These are phyloP conservation scores for Labrus mixtus DNA, from an alignment of 2,113 vertebrate genomes.

Conservation along the genomic window DNA sequence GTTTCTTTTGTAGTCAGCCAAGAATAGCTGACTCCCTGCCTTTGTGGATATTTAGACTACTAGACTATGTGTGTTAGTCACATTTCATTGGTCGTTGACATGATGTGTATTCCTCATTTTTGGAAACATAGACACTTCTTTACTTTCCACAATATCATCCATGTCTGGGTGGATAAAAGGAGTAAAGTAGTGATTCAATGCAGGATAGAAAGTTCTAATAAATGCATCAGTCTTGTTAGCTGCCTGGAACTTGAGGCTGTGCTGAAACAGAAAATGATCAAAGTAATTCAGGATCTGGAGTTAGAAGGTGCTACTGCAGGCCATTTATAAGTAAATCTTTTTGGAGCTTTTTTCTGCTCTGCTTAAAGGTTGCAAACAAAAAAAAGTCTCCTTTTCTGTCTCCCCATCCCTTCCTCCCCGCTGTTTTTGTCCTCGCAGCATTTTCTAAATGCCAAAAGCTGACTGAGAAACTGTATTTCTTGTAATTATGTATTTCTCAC, in stretches of 20 bases:
- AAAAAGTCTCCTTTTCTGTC: not conserved
- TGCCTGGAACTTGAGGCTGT: constrained; percentile 3
- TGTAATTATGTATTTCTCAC: not conserved
- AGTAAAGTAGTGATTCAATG: too few relatives aligned
- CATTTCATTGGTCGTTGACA: too few relatives aligned
- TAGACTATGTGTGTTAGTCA: too few relatives aligned
- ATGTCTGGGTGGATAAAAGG: too few relatives aligned
- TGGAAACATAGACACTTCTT: too few relatives aligned
- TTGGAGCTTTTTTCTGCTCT: not conserved
- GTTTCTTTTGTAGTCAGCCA: too few relatives aligned
- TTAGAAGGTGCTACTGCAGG: not conserved
- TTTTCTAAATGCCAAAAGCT: constrained; percentile 4
- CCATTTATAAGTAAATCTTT: not conserved
- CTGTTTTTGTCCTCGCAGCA: not conserved
- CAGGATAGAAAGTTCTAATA: constrained; percentile 7
- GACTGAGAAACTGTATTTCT: not conserved
- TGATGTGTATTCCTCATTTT: too few relatives aligned
- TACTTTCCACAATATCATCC: too few relatives aligned
- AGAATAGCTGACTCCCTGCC: too few relatives aligned
- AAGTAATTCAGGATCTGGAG: not conserved
- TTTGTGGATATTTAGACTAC: too few relatives aligned
- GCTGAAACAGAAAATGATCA: constrained; percentile 7
- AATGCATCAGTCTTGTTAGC: not conserved
- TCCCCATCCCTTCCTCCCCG: not conserved
- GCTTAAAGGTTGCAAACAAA: constrained; percentile 2